A percentile compares a stretch with the other conserved stretches of the same genome.
Evolutionary conservation across 2,888 invertebrate genomes (phyloP).

Genomic region (Microplitis deprimator): DNA sequence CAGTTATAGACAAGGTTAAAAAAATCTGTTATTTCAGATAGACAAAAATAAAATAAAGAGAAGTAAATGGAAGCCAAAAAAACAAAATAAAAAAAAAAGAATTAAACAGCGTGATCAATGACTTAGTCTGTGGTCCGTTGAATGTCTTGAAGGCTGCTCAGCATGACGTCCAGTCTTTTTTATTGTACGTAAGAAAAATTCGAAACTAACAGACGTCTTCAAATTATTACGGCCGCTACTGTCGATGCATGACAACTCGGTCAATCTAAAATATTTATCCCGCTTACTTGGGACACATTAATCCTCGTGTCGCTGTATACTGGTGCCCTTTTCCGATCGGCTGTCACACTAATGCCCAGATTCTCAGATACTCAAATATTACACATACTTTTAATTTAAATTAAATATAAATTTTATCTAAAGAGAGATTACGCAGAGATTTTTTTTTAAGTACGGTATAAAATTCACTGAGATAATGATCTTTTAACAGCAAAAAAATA

Average conservation of each 20-base stretch:
- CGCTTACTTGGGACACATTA: conserved; percentile 31
- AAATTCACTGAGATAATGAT: neutral
- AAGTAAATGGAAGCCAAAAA: conserved; percentile 5
- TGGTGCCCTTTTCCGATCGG: neutral
- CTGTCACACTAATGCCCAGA: neutral
- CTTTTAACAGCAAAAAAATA: neutral
- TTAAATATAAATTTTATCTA: conserved; percentile 1
- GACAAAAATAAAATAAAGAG: conserved; percentile 7
- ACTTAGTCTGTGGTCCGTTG: conserved; percentile 40
- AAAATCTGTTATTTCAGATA: neutral
- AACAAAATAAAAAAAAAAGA: conserved; percentile 34
- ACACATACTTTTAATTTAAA: neutral
- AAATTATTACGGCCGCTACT: conserved; percentile 44
- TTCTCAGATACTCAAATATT: neutral
- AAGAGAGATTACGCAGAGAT: neutral
- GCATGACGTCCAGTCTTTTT: conserved; percentile 32
- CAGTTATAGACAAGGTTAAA: conserved; percentile 1
- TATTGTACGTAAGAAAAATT: conserved; percentile 29
- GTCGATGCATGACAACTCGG: conserved; percentile 57
- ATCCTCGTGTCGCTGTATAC: neutral
- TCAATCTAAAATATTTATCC: conserved; percentile 46
- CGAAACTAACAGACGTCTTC: conserved; percentile 41
- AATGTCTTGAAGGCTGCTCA: conserved; percentile 42
- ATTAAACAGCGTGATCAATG: conserved; percentile 39
- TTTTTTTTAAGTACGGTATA: neutral